Evolutionary conservation across 2,113 vertebrate genomes (phyloP), one percentile per base, ranked within the genome.

Genomic region (Cephalopterus ornatus): DNA sequence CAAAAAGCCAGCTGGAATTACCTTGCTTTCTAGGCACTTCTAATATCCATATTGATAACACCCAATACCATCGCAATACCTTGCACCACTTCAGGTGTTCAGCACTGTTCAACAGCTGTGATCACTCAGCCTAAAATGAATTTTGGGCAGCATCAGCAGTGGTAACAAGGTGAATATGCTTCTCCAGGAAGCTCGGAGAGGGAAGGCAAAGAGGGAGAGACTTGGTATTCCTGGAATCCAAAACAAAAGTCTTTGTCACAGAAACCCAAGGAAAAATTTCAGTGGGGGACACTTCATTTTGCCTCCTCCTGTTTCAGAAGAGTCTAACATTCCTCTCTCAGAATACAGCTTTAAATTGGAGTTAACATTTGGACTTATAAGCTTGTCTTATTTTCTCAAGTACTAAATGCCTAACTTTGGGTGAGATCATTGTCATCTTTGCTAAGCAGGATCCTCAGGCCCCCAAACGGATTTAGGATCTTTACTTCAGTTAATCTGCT

Each of bases 401-500:
- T 37, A 71, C 19, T 66, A 74, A 89, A 56, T 78, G 66, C 42
- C 47, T 52, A 55, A 39, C 61, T 91, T 67, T 59, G 70, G n/a
- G 56, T 93, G 62, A 92, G 62, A 87, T 75, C 92, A 47, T 41
- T 78, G 73, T 26, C 65, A 44, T 72, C 70, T 85, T 24, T 71
- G 42, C 76, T 92, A 52, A 85, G 74, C 32, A 94, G 62, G 88
- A 89, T 78, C 89, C 81, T 70, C 46, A 42, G 73, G n/a, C 12
- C 42, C 53, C 55, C 37, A 67, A 55, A 91, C 0, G 4, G 91
- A 80, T 91, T 94, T 88, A 71, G 72, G 88, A 86, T 73, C 76
- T 90, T 92, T 85, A 70, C 78, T 93, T 88, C 68, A 74, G 32
- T 77, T 93, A 79, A 90, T 93, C 91, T 93, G 46, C 88, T 85